Conservation (phyloP, 2,888 invertebrate species). For the Prenolepis imparis region DNA sequence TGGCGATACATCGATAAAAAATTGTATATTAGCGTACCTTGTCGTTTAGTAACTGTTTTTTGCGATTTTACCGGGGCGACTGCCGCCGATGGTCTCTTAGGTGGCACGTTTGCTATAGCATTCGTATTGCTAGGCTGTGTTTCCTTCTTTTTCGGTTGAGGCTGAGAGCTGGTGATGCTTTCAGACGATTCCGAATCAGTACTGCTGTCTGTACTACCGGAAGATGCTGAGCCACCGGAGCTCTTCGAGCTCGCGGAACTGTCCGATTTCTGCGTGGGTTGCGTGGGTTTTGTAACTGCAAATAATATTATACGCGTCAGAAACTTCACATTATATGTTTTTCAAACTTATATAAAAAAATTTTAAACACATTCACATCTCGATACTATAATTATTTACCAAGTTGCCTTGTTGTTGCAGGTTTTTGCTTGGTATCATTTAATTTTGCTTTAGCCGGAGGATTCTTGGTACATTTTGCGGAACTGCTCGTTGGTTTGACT, state of each 20-base stretch:
- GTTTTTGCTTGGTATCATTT: constrained; percentile 85
- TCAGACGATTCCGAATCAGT: constrained; percentile 91
- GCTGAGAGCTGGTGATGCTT: constrained; percentile 87
- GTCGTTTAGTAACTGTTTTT: constrained; percentile 81
- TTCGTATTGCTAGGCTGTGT: constrained; percentile 75
- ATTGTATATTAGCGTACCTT: constrained; percentile 73
- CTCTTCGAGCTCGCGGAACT: constrained; percentile 90
- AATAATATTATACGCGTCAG: not conserved
- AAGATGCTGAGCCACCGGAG: constrained; percentile 89
- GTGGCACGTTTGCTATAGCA: constrained; percentile 69
- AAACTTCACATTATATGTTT: not conserved
- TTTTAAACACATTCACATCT: not conserved
- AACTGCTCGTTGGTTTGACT: constrained; percentile 84
- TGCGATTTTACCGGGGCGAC: constrained; percentile 83
- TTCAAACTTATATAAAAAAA: constrained; percentile 14
- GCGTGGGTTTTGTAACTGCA: constrained; percentile 79
- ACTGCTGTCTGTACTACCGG: constrained; percentile 88
- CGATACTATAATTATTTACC: constrained; percentile 72
- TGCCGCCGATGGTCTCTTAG: constrained; percentile 82
- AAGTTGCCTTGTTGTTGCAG: constrained; percentile 86
- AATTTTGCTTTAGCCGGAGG: constrained; percentile 84
- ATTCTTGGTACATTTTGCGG: constrained; percentile 82
- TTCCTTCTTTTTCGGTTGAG: constrained; percentile 82
- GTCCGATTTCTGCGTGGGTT: constrained; percentile 87
- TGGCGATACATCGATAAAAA: not conserved